Conservation (phyloP, 1,140 invertebrate species). For the Popillia japonica region DNA sequence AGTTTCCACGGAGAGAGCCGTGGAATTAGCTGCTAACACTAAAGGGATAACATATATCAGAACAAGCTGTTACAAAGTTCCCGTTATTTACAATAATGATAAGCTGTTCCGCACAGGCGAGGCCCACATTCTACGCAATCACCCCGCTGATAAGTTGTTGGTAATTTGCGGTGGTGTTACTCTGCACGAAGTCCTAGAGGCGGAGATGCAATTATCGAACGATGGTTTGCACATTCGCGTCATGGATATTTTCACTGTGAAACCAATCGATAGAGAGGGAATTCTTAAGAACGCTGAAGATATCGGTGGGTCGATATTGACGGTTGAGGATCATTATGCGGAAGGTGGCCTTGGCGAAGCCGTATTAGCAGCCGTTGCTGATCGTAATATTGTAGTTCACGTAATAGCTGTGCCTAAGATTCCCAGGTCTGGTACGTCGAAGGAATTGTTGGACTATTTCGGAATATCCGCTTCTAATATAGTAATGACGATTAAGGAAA, state of each 20-base stretch:
- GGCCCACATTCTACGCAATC: conserved; percentile 79
- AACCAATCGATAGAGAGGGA: conserved; percentile 87
- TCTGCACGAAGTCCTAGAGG: conserved; percentile 87
- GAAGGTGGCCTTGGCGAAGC: conserved; percentile 97
- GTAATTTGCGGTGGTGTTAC: conserved; percentile 94
- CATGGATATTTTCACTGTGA: conserved; percentile 94
- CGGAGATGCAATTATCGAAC: conserved; percentile 79
- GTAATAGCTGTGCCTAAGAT: conserved; percentile 84
- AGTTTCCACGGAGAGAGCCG: conserved; percentile 88
- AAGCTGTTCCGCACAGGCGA: conserved; percentile 85
- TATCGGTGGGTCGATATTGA: conserved; percentile 83
- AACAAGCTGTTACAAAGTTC: conserved; percentile 88
- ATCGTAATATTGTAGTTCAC: conserved; percentile 78
- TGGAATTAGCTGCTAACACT: conserved; percentile 93
- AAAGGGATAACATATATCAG: conserved; percentile 91
- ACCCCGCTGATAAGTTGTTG: conserved; percentile 79
- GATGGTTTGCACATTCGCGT: conserved; percentile 78
- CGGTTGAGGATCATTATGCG: conserved; percentile 97
- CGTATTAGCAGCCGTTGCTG: conserved; percentile 82
- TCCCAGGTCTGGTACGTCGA: conserved; percentile 90
- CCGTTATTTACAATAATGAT: conserved; percentile 86
- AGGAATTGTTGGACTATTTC: conserved; percentile 84
- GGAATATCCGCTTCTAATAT: conserved; percentile 88
- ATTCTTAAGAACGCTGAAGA: conserved; percentile 83
- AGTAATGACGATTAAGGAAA: conserved; percentile 72